These are phyloP conservation scores for Drosophila helvetica DNA, from an alignment of 2,888 invertebrate genomes.

Conservation along the genomic window DNA sequence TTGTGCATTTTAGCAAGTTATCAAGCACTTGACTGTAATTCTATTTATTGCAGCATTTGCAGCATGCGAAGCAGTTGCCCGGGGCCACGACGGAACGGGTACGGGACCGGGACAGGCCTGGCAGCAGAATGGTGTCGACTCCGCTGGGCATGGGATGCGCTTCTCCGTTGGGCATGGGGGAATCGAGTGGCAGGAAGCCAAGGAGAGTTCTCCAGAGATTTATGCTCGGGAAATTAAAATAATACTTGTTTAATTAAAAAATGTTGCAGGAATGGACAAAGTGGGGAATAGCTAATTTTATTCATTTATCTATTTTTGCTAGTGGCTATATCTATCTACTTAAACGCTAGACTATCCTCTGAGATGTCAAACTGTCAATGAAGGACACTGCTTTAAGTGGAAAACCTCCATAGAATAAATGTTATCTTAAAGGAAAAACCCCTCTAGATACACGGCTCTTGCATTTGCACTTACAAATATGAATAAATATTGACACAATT, in stretches of 20 bases:
- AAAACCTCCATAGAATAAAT: neutral
- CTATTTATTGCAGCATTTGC: constrained; percentile 74
- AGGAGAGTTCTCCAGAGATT: constrained; percentile 11
- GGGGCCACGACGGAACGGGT: constrained; percentile 9
- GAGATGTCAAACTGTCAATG: too few relatives aligned
- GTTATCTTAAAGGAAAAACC: neutral
- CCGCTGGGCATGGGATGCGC: constrained; percentile 14
- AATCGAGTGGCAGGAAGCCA: constrained; percentile 22
- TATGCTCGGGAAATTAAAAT: constrained; percentile 27
- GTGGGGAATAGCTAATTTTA: neutral
- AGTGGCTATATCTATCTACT: too few relatives aligned
- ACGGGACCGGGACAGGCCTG: constrained; percentile 27
- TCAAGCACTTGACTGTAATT: constrained; percentile 75
- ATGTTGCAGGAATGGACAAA: neutral
- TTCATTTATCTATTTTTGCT: too few relatives aligned
- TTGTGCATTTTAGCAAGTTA: constrained; percentile 68
- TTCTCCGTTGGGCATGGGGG: constrained; percentile 32
- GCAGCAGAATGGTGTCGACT: constrained; percentile 4
- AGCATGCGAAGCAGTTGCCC: constrained; percentile 43
- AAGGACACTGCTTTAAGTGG: neutral
- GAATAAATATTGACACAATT: neutral
- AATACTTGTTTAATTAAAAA: constrained; percentile 21
- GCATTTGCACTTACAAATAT: neutral
- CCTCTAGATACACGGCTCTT: neutral
- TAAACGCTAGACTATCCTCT: too few relatives aligned